Conservation (phyloP, 2,113 vertebrate genomes). For the Heloderma charlesbogerti region DNA sequence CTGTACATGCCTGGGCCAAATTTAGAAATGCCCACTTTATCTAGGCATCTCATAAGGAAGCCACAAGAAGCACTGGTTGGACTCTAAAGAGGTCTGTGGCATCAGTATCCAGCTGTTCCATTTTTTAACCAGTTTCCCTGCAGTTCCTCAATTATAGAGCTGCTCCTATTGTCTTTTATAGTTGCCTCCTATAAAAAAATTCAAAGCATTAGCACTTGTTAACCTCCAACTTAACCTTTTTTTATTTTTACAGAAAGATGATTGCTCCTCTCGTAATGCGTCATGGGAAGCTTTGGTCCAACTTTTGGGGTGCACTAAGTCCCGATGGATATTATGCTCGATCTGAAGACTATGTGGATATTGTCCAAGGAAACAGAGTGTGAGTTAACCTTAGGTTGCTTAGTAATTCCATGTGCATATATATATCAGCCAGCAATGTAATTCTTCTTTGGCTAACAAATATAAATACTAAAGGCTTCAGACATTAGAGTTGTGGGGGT, state of each 20-base stretch:
- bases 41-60: not conserved
- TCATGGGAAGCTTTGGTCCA: slow-evolving; percentile 96
- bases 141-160: not conserved
- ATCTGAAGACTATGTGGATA: slow-evolving; percentile 97
- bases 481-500: not conserved
- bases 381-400: slow-evolving; percentile 77
- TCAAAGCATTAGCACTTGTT: not conserved
- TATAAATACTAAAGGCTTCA: not conserved
- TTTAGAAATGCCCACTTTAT: not conserved
- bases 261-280: slow-evolving; percentile 94
- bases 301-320: slow-evolving; percentile 97
- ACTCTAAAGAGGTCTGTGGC: not conserved
- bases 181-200: not conserved
- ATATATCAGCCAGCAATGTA: not conserved
- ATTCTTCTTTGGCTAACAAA: not conserved
- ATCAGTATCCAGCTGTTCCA: not conserved
- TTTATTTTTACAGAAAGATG: slow-evolving; percentile 85
- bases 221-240: not conserved
- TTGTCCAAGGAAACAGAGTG: slow-evolving; percentile 95
- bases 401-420: not conserved
- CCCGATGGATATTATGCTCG: slow-evolving; percentile 96
- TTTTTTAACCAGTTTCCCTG: not conserved
- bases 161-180: not conserved
- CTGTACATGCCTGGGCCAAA: not conserved
- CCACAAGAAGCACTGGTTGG: not conserved